Percentiles rank a stretch among this genome's conserved stretches.
phyloP scores from a whole-genome alignment of 2,888 invertebrate genomes.

The Caenorhabditis afra region DNA sequence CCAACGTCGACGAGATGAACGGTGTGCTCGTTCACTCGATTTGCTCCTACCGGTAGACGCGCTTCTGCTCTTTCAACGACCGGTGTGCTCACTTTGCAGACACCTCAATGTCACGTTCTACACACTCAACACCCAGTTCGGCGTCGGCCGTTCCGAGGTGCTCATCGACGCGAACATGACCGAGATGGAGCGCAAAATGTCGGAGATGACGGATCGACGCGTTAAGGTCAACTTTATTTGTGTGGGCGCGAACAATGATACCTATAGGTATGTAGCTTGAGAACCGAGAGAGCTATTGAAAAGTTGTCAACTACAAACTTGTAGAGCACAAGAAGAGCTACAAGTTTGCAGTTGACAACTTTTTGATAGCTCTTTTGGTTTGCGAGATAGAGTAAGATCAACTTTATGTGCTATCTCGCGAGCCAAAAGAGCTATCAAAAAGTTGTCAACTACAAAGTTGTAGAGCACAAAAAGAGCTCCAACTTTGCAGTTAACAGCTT shows the following conservation, averaged over 20 bases:
- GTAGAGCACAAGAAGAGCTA: no score
- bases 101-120: conserved; percentile 59
- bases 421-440: no score
- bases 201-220: conserved; percentile 53
- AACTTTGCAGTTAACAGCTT: no score
- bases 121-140: conserved; percentile 39
- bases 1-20: conserved; percentile 33
- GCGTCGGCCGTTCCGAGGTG: conserved; percentile 49
- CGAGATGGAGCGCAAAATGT: conserved; percentile 57
- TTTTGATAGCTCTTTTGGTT: no score
- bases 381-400: no score
- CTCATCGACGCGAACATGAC: conserved; percentile 61
- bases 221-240: conserved; percentile 64
- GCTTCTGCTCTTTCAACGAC: no score
- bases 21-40: conserved; percentile 53
- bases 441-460: no score
- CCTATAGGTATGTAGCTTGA: conserved; percentile 50
- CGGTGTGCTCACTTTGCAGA: conserved; percentile 14
- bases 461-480: no score
- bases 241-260: conserved; percentile 56
- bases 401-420: no score
- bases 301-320: no score
- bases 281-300: no score
- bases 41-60: conserved; percentile 57
- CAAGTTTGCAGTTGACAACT: no score